A percentile compares a stretch with the other conserved stretches of the same genome.
These are phyloP conservation scores for Brenthis ino DNA, from an alignment of 2,888 invertebrate genomes.

Conservation along the genomic window DNA sequence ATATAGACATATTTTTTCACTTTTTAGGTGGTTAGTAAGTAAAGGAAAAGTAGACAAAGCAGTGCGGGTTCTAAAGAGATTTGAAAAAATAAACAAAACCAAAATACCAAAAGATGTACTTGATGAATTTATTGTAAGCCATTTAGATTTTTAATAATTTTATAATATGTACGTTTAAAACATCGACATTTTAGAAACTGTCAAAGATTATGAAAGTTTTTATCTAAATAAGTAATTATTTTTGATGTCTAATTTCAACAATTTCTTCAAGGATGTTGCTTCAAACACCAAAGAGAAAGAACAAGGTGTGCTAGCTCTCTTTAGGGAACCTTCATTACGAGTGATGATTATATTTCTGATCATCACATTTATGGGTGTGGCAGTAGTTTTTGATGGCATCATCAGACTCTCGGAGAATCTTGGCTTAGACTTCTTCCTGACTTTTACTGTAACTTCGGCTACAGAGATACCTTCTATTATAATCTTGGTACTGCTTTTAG, in stretches of 20 bases:
- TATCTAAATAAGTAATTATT: neutral
- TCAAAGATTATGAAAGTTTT: too few relatives aligned
- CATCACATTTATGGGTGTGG: constrained; percentile 51
- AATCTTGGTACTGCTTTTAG: constrained; percentile 46
- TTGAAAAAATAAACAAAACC: constrained; percentile 59
- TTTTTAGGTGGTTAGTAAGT: constrained; percentile 56
- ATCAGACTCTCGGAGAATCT: constrained; percentile 62
- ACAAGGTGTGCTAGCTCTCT: constrained; percentile 48
- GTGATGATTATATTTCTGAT: constrained; percentile 49
- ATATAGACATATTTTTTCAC: neutral
- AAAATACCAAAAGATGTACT: constrained; percentile 58
- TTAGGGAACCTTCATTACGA: constrained; percentile 49
- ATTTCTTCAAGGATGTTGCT: constrained; percentile 41
- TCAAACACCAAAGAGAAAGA: constrained; percentile 47
- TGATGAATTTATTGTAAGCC: constrained; percentile 60
- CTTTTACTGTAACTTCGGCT: constrained; percentile 58
- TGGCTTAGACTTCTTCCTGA: constrained; percentile 60
- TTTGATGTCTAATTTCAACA: neutral
- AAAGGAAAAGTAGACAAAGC: constrained; percentile 56
- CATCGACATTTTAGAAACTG: too few relatives aligned
- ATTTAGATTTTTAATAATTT: neutral
- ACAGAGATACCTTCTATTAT: constrained; percentile 57
- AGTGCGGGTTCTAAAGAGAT: constrained; percentile 53
- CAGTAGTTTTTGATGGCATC: constrained; percentile 57
- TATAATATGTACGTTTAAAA: neutral